These are phyloP conservation scores for Trichechus manatus DNA, from an alignment of 2,113 vertebrate genomes.

Conservation along the genomic window DNA sequence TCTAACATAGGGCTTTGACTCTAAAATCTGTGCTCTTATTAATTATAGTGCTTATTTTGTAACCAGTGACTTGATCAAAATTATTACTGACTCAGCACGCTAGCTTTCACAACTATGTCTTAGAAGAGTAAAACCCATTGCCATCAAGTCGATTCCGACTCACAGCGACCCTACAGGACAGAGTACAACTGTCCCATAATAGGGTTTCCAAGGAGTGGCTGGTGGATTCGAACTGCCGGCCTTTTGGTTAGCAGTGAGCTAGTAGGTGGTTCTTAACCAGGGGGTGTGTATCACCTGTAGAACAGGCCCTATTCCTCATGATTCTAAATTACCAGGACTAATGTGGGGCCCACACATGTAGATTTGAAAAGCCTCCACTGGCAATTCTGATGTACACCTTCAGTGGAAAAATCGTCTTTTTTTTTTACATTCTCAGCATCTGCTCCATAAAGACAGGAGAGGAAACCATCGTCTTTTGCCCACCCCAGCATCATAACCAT, in stretches of 20 bases:
- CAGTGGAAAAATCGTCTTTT: conserved; percentile 10
- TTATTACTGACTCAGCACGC: background rate
- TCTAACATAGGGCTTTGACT: conserved; percentile 3
- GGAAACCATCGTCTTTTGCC: background rate
- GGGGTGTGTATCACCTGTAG: background rate
- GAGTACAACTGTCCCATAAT: no score
- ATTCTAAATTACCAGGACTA: conserved; percentile 30
- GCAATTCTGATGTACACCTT: background rate
- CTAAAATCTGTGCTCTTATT: background rate
- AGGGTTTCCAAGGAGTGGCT: no score
- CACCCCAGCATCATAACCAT: background rate
- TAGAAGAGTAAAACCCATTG: background rate
- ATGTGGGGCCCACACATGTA: background rate
- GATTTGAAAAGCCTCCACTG: background rate
- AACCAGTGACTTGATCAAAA: conserved; percentile 25
- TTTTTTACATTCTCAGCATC: background rate
- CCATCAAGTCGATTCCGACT: no score
- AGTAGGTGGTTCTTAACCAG: background rate
- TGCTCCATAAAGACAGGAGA: background rate
- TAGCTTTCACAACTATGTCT: background rate
- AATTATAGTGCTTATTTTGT: conserved; percentile 5
- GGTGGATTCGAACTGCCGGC: no score
- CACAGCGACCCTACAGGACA: no score
- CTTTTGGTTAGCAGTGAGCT: no score
- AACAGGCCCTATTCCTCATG: background rate